phyloP scores from a whole-genome alignment of 2,797 vertebrate species.

The Sphenopsis melanotis region DNA sequence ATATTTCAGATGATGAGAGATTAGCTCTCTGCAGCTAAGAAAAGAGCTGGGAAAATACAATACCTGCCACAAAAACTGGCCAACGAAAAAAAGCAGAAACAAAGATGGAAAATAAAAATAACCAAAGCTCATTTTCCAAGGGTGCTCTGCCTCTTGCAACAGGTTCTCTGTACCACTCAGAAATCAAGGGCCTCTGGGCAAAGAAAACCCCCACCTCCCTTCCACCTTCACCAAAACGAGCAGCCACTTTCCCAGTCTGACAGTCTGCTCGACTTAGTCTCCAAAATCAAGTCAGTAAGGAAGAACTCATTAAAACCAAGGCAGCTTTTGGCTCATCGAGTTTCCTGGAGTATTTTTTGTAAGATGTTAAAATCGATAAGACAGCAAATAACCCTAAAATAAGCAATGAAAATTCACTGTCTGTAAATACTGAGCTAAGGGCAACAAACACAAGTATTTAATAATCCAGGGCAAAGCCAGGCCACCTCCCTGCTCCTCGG shows the following conservation, averaged over 20 bases:
- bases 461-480: background rate
- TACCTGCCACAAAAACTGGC: background rate
- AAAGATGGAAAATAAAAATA: background rate
- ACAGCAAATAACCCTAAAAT: background rate
- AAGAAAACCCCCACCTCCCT: background rate
- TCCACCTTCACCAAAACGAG: background rate
- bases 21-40: background rate
- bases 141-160: background rate
- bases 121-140: background rate
- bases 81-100: background rate
- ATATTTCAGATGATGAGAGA: background rate
- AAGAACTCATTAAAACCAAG: background rate
- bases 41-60: background rate
- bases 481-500: background rate
- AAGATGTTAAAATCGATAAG: background rate
- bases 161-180: background rate
- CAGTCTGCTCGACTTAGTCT: background rate
- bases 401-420: background rate
- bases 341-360: background rate
- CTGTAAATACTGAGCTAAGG: background rate
- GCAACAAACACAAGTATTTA: background rate
- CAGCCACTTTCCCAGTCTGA: fast-evolving
- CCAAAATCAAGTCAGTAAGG: background rate
- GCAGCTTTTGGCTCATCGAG: background rate
- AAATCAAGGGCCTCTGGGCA: background rate